Evolutionary conservation across 2,888 invertebrate genomes (phyloP).

Genomic region (Sipha maydis): DNA sequence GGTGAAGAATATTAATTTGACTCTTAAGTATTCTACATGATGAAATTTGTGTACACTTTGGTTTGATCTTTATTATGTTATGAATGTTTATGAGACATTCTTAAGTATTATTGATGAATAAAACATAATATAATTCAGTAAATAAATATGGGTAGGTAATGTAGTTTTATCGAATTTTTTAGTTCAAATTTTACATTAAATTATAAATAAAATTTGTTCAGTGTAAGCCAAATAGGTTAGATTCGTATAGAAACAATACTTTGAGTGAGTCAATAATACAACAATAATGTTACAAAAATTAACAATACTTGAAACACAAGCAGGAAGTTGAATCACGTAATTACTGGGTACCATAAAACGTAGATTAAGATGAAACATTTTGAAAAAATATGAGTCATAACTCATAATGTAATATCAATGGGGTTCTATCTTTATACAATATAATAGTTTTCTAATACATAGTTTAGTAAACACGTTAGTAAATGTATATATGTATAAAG

Average conservation of each 20-base stretch:
- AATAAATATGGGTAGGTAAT: neutral
- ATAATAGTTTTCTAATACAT: neutral
- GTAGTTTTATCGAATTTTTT: neutral
- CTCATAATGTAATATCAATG: neutral
- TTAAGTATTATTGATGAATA: neutral
- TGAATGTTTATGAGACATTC: neutral
- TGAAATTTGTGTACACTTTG: constrained; percentile 22
- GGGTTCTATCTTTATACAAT: neutral
- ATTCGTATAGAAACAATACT: neutral
- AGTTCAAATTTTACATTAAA: neutral
- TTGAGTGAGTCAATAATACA: neutral
- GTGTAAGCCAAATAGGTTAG: neutral
- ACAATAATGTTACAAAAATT: neutral
- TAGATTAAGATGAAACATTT: constrained; percentile 19
- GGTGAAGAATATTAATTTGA: constrained; percentile 31
- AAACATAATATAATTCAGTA: neutral
- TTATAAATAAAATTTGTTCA: neutral
- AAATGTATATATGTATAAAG: too few species aligned
- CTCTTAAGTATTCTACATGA: constrained; percentile 2
- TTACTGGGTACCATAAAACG: constrained; percentile 4
- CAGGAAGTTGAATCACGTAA: constrained; percentile 29
- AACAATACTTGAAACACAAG: neutral
- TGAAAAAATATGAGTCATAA: neutral
- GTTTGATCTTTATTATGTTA: neutral
- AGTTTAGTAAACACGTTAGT: too few species aligned